Base-by-base conservation (phyloP, 37 sponge, comb jelly and placozoan species). In the Tethya wilhelma region DNA sequence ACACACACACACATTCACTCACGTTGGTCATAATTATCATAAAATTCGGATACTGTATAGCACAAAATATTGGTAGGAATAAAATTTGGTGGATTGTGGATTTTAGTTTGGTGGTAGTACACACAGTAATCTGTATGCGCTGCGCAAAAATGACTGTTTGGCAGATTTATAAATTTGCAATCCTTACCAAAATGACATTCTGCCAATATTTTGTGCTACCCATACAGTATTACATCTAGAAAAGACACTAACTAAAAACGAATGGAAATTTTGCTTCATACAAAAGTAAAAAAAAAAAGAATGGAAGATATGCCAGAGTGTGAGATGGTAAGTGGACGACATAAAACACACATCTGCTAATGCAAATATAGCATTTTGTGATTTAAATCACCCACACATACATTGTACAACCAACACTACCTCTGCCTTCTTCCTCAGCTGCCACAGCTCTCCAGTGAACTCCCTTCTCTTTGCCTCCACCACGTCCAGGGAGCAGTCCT, bases 391-490 rank as follows among this genome's bases (percentile, higher is more conserved):
- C n/a, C n/a, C n/a, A n/a, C n/a, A n/a, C n/a, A n/a, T n/a, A n/a
- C n/a, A n/a, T n/a, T n/a, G n/a, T n/a, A n/a, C n/a, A n/a, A n/a
- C n/a, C n/a, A n/a, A n/a, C 9, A 67, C 38, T 20, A 84, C 84
- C 55, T 64, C 58, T n/a, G 55, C 6, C 0, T 46, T 39, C 38
- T 36, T 86, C 40, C 75, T 79, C 60, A 72, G 3, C 33, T 57
- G 26, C 0, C 19, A 33, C 45, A 87, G 56, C 57, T 79, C 81
- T 31, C 67, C 46, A 0, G 55, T 30, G 36, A 55, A 74, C 19
- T 74, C 58, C 75, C 75, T 63, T 23, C 81, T 73, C 75, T n/a
- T 28, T 55, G 31, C 30, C 38, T 39, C 39, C 37, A 87, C 22
- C 23, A 79, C 64, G 7, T 74, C 75, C 56, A 87, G 37, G 0